Conservation (phyloP, 2,113 vertebrate genomes). For the Syngnathoides biaculeatus region DNA sequence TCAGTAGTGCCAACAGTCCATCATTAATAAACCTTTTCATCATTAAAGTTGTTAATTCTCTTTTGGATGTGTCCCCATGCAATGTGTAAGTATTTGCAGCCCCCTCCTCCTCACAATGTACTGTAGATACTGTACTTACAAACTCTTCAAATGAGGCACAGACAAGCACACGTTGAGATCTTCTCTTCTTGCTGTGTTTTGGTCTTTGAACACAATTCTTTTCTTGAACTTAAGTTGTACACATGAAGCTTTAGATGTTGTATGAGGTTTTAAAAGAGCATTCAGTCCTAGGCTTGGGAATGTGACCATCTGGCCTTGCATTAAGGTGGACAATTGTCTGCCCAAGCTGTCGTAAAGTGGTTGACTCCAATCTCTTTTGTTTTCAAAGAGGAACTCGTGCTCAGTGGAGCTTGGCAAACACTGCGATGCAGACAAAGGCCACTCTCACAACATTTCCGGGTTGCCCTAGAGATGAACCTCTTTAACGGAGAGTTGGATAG, state of each 20-base stretch:
- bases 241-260: slow-evolving; percentile 7
- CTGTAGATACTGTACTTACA: no score
- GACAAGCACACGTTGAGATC: slow-evolving; percentile 29
- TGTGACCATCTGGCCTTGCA: slow-evolving; percentile 60
- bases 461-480: slow-evolving; percentile 52
- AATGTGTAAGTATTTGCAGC: no score
- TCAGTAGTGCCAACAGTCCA: no score
- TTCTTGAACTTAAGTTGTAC: slow-evolving; percentile 20
- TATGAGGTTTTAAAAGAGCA: slow-evolving; percentile 32
- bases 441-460: slow-evolving; percentile 51
- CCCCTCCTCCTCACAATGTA: no score
- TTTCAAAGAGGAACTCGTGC: slow-evolving; percentile 60
- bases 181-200: slow-evolving; percentile 49
- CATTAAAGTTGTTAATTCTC: no score
- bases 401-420: slow-evolving; percentile 64
- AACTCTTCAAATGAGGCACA: slow-evolving; percentile 29
- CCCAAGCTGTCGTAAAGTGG: slow-evolving; percentile 58
- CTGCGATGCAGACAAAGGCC: slow-evolving; percentile 60
- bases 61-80: no score
- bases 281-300: slow-evolving; percentile 20
- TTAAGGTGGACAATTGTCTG: slow-evolving; percentile 59
- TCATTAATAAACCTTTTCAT: no score
- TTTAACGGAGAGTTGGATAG: slow-evolving; percentile 26
- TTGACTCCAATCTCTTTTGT: slow-evolving; percentile 46
- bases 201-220: slow-evolving; percentile 33